Evolutionary conservation across 2,888 invertebrate species (phyloP), one percentile per base, ranked within the genome.

Genomic region (Sinhomidia bicolor): DNA sequence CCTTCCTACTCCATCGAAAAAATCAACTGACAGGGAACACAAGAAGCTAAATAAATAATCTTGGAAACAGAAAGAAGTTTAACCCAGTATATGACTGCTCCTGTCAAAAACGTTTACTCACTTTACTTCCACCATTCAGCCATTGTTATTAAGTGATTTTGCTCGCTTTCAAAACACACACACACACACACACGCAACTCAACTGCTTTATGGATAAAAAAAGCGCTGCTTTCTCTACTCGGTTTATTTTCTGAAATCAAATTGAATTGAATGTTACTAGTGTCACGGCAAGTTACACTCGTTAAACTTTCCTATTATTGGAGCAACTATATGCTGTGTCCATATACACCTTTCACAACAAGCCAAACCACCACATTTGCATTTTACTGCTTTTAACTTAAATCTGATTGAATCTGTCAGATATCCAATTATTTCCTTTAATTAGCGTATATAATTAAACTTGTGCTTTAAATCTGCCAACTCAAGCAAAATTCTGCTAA

Each of bases 61-160:
- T 20, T 41, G 41, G 17, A 68, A 41, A 41, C 5, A 41, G 68
- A 68, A 68, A 7, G 26, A 47, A 80, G 62, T 62, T 47, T 54
- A 78, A 78, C 76, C 41, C 26, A 54, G 14, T 47, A 23, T 54
- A 51, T 83, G 74, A 57, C 20, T 83, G 60, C 6, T 83, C 54
- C 57, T 82, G 82, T 82, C 82, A 82, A 17, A 68, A 74, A 32
- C 26, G 41, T 57, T 83, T 60, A 41, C 41, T 57, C 74, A 36
- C 23, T 47, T 74, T 74, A 20, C 83, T 82, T 20, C 54, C 51
- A 7, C 20, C 41, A 44, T 80, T 26, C 41, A 20, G 6, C 36
- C 60, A 29, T 54, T 36, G 36, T 81, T 17, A 68, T 44, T 71
- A 82, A 82, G 82, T 82, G 82, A 82, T 71, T 82, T 71, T 81